phyloP scores from a whole-genome alignment of 1,140 invertebrate genomes.

The Heterodera carotae region DNA sequence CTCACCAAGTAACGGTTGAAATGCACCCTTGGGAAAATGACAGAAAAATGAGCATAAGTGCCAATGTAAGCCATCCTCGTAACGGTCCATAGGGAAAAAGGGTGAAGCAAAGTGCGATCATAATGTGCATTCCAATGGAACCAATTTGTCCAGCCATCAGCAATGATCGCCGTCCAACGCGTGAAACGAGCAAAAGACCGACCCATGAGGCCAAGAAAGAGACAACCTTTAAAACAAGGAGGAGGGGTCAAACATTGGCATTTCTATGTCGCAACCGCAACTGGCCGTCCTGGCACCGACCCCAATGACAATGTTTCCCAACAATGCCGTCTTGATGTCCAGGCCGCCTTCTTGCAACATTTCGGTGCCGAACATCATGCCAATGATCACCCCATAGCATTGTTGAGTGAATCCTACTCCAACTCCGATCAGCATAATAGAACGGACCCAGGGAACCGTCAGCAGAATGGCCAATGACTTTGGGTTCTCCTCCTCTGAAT shows the following conservation, averaged over 20 bases:
- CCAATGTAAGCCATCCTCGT: constrained; percentile 22
- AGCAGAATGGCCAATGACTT: constrained; percentile 1
- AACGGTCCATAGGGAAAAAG: constrained; percentile 3
- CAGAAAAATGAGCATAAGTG: constrained; percentile 20
- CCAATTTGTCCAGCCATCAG: constrained; percentile 25
- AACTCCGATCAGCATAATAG: constrained; percentile 21
- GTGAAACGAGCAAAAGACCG: constrained; percentile 22
- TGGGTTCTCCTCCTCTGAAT: background rate
- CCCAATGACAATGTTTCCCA: constrained; percentile 22
- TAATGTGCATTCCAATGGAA: background rate
- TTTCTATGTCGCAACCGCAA: too few relatives aligned
- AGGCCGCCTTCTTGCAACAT: constrained; percentile 22
- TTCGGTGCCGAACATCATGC: constrained; percentile 22
- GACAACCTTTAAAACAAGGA: constrained; percentile 13
- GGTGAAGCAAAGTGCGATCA: constrained; percentile 11
- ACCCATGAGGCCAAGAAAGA: constrained; percentile 26
- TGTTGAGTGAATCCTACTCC: constrained; percentile 17
- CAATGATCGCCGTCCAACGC: constrained; percentile 13
- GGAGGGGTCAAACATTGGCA: background rate
- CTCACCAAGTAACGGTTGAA: constrained; percentile 28
- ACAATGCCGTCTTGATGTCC: constrained; percentile 21
- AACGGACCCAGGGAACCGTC: constrained; percentile 26
- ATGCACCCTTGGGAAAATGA: constrained; percentile 21
- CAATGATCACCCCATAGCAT: constrained; percentile 19
- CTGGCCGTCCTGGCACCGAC: too few relatives aligned